These are phyloP conservation scores for Oligia latruncula DNA, from an alignment of 2,888 invertebrate genomes.

Conservation along the genomic window DNA sequence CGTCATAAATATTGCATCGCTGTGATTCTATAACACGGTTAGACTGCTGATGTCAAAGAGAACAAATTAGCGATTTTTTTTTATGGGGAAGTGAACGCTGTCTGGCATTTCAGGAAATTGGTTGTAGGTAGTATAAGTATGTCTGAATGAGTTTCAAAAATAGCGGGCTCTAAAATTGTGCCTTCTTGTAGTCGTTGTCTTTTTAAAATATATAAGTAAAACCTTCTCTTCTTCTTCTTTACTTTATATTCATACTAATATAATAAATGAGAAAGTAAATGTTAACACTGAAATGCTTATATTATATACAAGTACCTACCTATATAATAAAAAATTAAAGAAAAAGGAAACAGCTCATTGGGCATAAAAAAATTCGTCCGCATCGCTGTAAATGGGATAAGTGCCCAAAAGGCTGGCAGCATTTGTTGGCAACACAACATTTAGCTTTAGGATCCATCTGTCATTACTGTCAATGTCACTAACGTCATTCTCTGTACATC, in stretches of 20 bases:
- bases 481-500: too few relatives aligned
- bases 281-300: not conserved
- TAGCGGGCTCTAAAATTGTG: not conserved
- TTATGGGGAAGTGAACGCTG: conserved; percentile 4
- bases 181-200: not conserved
- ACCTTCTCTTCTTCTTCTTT: not conserved
- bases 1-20: conserved; percentile 64
- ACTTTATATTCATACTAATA: not conserved
- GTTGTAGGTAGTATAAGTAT: not conserved
- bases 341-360: too few relatives aligned
- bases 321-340: too few relatives aligned
- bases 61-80: conserved; percentile 46
- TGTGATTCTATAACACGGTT: conserved; percentile 30
- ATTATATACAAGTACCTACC: not conserved
- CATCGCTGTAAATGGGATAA: not conserved
- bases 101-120: conserved; percentile 12
- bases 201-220: not conserved
- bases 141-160: not conserved
- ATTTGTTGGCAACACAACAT: too few relatives aligned
- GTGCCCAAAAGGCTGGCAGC: too few relatives aligned
- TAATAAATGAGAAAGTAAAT: not conserved
- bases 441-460: too few relatives aligned
- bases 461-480: too few relatives aligned
- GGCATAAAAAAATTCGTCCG: not conserved
- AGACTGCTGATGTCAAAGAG: conserved; percentile 41